Percentiles rank a stretch among this genome's conserved stretches.
Evolutionary conservation across 2,888 invertebrate species (phyloP).

Genomic region (Drosophila peninsularis): DNA sequence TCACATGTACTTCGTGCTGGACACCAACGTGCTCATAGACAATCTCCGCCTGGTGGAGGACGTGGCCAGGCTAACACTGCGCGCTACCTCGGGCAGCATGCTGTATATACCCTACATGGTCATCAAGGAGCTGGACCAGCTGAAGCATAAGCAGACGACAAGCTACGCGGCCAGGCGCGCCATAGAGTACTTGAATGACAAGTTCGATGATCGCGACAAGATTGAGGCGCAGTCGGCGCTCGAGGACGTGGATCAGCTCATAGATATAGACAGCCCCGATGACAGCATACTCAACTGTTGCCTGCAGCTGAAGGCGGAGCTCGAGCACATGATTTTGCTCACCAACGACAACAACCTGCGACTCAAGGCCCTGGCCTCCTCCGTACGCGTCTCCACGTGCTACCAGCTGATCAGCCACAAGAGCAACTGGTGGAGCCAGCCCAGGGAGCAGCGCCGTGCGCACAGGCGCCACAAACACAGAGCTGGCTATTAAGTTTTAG

Average conservation of each 20-base stretch:
- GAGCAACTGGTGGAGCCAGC: conserved; percentile 12
- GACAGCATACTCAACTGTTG: conserved; percentile 86
- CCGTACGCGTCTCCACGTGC: conserved; percentile 78
- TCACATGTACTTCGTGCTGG: conserved; percentile 84
- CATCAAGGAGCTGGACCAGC: conserved; percentile 85
- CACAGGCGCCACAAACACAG: background rate
- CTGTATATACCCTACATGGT: conserved; percentile 86
- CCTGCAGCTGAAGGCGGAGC: conserved; percentile 83
- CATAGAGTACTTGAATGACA: conserved; percentile 39
- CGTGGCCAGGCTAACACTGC: conserved; percentile 71
- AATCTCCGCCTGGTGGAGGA: conserved; percentile 82
- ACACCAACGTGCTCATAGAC: conserved; percentile 85
- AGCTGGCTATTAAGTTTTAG: background rate
- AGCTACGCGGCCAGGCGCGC: conserved; percentile 16
- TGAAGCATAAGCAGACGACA: conserved; percentile 23
- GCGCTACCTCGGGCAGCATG: conserved; percentile 78
- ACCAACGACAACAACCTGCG: conserved; percentile 86
- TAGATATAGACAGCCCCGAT: conserved; percentile 84
- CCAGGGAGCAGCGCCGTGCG: background rate
- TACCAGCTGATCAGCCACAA: conserved; percentile 60
- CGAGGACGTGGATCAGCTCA: conserved; percentile 83
- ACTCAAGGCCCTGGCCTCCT: conserved; percentile 85
- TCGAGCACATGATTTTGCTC: conserved; percentile 83
- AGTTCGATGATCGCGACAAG: conserved; percentile 29
- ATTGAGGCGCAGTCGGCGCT: conserved; percentile 85